These are phyloP conservation scores for Luperina testacea DNA, from an alignment of 2,888 invertebrate genomes.

Conservation along the genomic window DNA sequence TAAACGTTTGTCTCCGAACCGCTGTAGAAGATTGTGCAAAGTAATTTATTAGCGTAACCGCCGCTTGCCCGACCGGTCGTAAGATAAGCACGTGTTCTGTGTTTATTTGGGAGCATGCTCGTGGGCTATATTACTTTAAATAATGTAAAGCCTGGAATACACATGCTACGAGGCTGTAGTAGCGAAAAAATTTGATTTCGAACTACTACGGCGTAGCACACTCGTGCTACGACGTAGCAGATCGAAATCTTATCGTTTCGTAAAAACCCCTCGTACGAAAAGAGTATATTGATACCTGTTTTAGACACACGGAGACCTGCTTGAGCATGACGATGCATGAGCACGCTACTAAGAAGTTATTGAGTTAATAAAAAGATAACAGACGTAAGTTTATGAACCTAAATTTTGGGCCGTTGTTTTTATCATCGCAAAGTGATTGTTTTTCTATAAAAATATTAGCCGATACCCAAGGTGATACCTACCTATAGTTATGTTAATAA, in stretches of 20 bases:
- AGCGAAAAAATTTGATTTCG: background rate
- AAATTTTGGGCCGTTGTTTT: background rate
- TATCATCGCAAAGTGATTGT: background rate
- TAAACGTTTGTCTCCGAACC: slow-evolving; percentile 39
- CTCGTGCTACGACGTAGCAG: background rate
- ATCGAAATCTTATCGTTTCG: background rate
- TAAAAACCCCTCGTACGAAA: background rate
- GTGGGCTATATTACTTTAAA: slow-evolving; percentile 16
- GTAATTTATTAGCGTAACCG: slow-evolving; percentile 58
- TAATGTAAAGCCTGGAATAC: background rate
- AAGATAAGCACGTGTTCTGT: slow-evolving; percentile 59
- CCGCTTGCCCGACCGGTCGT: slow-evolving; percentile 24
- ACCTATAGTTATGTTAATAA: background rate
- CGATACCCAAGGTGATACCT: background rate
- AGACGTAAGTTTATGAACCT: background rate
- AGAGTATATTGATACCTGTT: background rate
- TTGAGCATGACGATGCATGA: background rate
- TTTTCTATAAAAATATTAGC: background rate
- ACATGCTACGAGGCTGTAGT: background rate
- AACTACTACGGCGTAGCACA: background rate
- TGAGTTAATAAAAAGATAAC: background rate
- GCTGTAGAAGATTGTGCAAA: slow-evolving; percentile 51
- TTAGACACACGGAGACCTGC: background rate
- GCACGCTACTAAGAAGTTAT: background rate
- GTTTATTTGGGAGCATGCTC: slow-evolving; percentile 54